Evolutionary conservation across 2,888 invertebrate genomes (phyloP), one percentile per base, ranked within the genome.

Genomic region (Oligia fasciuncula): DNA sequence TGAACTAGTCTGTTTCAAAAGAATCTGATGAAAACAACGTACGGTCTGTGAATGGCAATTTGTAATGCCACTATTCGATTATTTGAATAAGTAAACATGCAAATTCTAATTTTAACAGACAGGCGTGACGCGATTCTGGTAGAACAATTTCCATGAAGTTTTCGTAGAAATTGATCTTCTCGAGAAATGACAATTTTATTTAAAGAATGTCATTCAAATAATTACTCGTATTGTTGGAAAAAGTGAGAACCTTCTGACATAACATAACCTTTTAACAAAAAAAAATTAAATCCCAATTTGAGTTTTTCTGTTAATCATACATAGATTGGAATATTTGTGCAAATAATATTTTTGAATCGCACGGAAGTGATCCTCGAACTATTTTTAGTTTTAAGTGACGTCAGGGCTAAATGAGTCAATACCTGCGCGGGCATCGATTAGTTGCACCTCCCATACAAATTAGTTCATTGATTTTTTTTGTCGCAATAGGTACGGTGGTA

Each of bases 391-490:
- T 43, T 19, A 13, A 49, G 60, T 85, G 80, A 89, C 88, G 88
- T 83, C 80, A 86, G 23, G 40, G 14, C 57, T 62, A 49, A 79
- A 73, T 83, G 80, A 88, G 78, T 87, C 81, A 87, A 87, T 79
- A n/a, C 73, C 54, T 81, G 54, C 78, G 85, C 80, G 54, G 68
- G 74, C 82, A 73, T 49, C 77, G 79, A 86, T 81, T 80, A 76
- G 77, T 71, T 87, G 86, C 81, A 84, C 71, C 63, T 67, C 77
- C 77, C 88, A 89, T 89, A 88, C 88, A 87, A 88, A 89, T 88
- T 77, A 78, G 80, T 77, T 80, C 49, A 88, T 89, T 88, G 77
- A 29, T 23, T 82, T 73, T 86, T 88, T 83, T 65, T 57, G 70
- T 65, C 66, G 71, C 67, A 65, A 63, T 35, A 49, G 54, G 3